A percentile compares a stretch with the other conserved stretches of the same genome.
Conservation (phyloP, 1,140 invertebrate genomes). For the Zaprionus kolodkinae region DNA sequence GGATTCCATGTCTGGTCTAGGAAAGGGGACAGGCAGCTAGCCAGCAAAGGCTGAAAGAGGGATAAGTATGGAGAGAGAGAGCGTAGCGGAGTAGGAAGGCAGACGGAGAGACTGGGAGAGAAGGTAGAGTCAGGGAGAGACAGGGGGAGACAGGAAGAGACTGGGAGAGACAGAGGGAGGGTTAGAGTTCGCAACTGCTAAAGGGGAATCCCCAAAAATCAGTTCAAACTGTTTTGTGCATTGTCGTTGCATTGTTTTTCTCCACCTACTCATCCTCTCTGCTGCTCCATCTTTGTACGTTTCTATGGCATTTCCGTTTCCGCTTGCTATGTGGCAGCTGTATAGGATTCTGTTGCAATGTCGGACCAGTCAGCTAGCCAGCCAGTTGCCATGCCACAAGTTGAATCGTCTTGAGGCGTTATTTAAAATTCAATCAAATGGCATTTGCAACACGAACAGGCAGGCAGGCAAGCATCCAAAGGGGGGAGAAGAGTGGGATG, state of each 20-base stretch:
- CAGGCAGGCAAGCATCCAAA: neutral
- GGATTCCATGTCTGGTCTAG: neutral
- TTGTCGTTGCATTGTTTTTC: conserved; percentile 22
- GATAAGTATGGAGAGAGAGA: neutral
- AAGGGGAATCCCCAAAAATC: conserved; percentile 15
- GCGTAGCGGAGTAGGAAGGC: too few relatives aligned
- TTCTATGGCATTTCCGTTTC: conserved; percentile 31
- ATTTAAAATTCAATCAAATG: conserved; percentile 73
- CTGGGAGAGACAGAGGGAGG: neutral
- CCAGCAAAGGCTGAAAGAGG: neutral
- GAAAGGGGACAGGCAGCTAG: neutral
- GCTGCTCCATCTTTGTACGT: neutral
- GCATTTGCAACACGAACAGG: conserved; percentile 21
- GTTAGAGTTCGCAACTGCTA: neutral
- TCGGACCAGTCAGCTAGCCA: neutral
- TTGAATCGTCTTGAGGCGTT: conserved; percentile 30
- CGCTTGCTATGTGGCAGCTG: conserved; percentile 10
- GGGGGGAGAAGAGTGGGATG: neutral
- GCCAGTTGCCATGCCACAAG: conserved; percentile 15
- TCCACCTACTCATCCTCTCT: too few relatives aligned
- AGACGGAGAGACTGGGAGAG: neutral
- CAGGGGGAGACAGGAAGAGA: neutral
- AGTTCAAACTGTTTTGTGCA: conserved; percentile 25
- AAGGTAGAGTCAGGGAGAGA: neutral
- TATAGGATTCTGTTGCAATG: conserved; percentile 12